Evolutionary conservation across 2,113 vertebrate genomes (phyloP).

Genomic region (Tetrao urogallus): DNA sequence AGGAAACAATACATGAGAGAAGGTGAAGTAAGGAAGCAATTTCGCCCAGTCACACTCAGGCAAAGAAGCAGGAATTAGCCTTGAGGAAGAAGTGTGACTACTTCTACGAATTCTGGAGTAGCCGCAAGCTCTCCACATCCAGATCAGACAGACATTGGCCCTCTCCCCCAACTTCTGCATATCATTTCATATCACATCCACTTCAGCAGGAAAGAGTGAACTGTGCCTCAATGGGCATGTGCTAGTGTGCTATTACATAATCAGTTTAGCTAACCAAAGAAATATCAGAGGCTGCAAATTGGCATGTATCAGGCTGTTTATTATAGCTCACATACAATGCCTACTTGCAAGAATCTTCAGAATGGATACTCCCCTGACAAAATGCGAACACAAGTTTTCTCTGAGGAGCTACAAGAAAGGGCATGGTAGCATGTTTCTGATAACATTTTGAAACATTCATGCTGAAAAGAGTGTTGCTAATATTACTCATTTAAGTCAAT

Average conservation of each 20-base stretch:
- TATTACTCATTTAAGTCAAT: background rate
- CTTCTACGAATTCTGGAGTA: background rate
- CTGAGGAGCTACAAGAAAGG: background rate
- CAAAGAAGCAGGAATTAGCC: background rate
- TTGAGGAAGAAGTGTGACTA: background rate
- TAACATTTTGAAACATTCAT: background rate
- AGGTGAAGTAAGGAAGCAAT: background rate
- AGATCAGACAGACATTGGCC: background rate
- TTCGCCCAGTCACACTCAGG: too few relatives aligned
- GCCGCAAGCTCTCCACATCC: background rate
- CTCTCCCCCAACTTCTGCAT: background rate
- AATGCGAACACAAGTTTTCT: background rate
- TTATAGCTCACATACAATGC: background rate
- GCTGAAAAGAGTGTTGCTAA: background rate
- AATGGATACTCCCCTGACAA: background rate
- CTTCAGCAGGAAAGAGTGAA: background rate
- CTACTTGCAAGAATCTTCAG: background rate
- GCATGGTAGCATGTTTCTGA: background rate
- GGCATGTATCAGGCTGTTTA: fast-evolving
- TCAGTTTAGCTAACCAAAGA: background rate
- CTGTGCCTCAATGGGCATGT: background rate
- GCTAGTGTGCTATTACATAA: background rate
- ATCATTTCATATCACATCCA: background rate
- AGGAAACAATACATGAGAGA: background rate
- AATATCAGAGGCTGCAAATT: background rate